These are phyloP conservation scores for Papilio protenor DNA, from an alignment of 2,888 invertebrate species.

Conservation along the genomic window DNA sequence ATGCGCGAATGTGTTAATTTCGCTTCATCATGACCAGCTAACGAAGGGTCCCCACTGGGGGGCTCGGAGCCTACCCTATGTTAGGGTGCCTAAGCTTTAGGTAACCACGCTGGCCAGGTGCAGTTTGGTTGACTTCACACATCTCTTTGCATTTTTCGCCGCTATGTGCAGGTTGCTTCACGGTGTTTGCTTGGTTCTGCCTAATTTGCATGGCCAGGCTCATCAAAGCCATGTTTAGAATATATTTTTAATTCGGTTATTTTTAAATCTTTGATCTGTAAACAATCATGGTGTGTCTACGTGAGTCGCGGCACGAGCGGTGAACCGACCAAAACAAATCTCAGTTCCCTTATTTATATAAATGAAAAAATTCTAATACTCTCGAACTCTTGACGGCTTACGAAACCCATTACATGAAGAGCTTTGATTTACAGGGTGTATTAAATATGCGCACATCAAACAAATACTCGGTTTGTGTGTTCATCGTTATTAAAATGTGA, in stretches of 20 bases:
- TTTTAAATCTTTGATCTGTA: conserved; percentile 14
- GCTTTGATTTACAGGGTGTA: conserved; percentile 39
- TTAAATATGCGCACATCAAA: conserved; percentile 30
- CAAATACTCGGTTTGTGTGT: conserved; percentile 19
- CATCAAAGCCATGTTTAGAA: neutral
- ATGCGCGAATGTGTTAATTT: neutral
- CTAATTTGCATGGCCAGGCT: neutral
- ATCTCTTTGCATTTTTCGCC: too few relatives aligned
- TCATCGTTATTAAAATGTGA: conserved; percentile 15
- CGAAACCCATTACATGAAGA: conserved; percentile 40
- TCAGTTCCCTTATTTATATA: conserved; percentile 41
- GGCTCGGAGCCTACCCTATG: too few relatives aligned
- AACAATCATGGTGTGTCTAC: conserved; percentile 32
- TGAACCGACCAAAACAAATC: conserved; percentile 28
- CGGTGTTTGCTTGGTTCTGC: neutral
- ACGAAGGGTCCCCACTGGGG: too few relatives aligned
- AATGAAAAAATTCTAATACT: conserved; percentile 41
- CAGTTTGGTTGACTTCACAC: too few relatives aligned
- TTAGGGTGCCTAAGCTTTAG: too few relatives aligned
- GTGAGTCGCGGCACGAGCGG: conserved; percentile 39
- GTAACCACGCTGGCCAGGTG: too few relatives aligned
- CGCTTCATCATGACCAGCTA: neutral
- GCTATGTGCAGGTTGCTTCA: too few relatives aligned
- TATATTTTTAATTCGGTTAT: conserved; percentile 18
- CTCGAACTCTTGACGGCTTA: conserved; percentile 39